Conservation (phyloP, 2,113 vertebrate species). For the Siniperca chuatsi region DNA sequence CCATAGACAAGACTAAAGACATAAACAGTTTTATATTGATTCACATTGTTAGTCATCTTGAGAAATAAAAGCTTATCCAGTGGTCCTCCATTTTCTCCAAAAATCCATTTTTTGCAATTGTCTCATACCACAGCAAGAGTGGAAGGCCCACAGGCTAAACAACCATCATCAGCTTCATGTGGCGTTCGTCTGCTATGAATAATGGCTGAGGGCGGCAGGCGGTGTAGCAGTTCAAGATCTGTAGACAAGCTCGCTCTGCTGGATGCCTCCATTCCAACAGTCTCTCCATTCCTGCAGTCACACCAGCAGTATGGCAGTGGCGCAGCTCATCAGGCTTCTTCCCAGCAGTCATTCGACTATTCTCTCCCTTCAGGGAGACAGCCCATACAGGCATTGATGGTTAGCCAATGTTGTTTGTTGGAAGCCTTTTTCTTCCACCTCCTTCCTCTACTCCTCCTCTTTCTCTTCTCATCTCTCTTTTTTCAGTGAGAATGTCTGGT, state of each 20-base stretch:
- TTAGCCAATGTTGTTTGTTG: slow-evolving; percentile 67
- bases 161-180: slow-evolving; percentile 75
- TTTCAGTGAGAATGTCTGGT: slow-evolving; percentile 58
- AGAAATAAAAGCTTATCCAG: slow-evolving; percentile 44
- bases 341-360: slow-evolving; percentile 69
- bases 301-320: slow-evolving; percentile 60
- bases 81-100: slow-evolving; percentile 47
- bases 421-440: slow-evolving; percentile 48
- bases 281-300: slow-evolving; percentile 60
- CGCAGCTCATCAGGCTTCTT: slow-evolving; percentile 61
- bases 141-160: slow-evolving; percentile 72
- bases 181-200: slow-evolving; percentile 69
- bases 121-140: slow-evolving; percentile 56
- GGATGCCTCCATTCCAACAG: slow-evolving; percentile 60
- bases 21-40: slow-evolving; percentile 47
- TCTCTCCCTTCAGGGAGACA: slow-evolving; percentile 63
- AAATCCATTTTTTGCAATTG: slow-evolving; percentile 59
- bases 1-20: slow-evolving; percentile 9
- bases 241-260: slow-evolving; percentile 69
- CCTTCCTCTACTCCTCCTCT: slow-evolving; percentile 52
- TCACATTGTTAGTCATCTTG: slow-evolving; percentile 39
- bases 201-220: slow-evolving; percentile 71
- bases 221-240: slow-evolving; percentile 63
- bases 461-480: slow-evolving; percentile 55
- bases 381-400: slow-evolving; percentile 61